Evolutionary conservation across 2,113 vertebrate species (phyloP), one percentile per base, ranked within the genome.

Genomic region (Circaetus cinerascens): DNA sequence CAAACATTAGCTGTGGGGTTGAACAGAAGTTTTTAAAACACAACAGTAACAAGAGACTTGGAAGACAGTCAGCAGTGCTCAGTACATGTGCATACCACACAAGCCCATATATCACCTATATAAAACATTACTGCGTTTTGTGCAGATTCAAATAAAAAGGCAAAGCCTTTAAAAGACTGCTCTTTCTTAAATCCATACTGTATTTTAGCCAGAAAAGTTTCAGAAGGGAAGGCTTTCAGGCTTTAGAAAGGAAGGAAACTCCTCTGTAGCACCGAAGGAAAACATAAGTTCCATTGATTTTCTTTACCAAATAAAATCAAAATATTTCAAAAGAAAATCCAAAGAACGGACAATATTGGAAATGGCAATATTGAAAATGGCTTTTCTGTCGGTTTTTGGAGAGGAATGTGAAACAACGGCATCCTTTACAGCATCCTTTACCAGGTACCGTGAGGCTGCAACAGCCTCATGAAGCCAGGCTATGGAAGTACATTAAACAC

Each of bases 81-180:
- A 0, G 43, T 6, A 29, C 38, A 4, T 0, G 4, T 1, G 8
- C n/a, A 5, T 2, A n/a, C 29, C 15, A 0, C 1, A 5, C 26
- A 36, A 13, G 5, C 72, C 17, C 2, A 22, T 3, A 40, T 5
- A 22, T 13, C 55, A 29, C 7, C 36, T 1, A 1, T 1, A 12
- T 3, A 26, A 29, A 26, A 8, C 4, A 9, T 0, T 1, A 38
- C 0, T 2, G 22, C 43, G 2, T 30, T 3, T 2, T 30, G 27
- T 2, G 71, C n/a, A 2, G 11, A 1, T 0, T 6, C 50, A 32
- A 15, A 46, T 0, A 3, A 15, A 64, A 84, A 29, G 11, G 15
- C 22, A 59, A 20, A 69, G 22, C 43, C 45, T 32, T 27, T 2
- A 5, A 3, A 30, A 72, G 14, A 1, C 30, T 2, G 5, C 51